Evolutionary conservation across 2,797 vertebrate species (phyloP).

Genomic region (Helostoma temminkii): DNA sequence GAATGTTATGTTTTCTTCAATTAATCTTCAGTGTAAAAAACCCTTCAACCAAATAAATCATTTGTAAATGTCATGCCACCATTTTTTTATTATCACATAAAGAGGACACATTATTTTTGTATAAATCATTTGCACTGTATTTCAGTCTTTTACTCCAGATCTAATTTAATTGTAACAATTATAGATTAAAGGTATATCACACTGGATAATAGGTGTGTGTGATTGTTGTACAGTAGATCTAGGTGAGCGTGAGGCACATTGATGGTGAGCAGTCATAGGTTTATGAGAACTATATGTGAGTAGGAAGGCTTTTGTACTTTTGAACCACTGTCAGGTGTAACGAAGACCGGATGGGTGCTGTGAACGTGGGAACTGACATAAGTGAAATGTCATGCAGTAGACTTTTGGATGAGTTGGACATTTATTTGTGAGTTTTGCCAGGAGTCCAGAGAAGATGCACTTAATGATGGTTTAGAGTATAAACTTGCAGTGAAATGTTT

Average conservation of each 20-base stretch:
- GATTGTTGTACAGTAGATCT: background rate
- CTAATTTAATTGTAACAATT: background rate
- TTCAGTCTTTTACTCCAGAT: background rate
- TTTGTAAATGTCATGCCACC: background rate
- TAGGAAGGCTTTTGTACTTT: background rate
- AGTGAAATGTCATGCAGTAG: slow-evolving; percentile 14
- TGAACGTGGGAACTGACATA: slow-evolving; percentile 10
- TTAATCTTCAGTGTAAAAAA: background rate
- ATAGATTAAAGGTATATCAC: background rate
- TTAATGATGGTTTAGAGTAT: slow-evolving; percentile 31
- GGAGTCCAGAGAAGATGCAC: slow-evolving; percentile 18
- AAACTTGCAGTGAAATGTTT: slow-evolving; percentile 28
- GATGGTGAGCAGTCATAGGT: too few relatives aligned
- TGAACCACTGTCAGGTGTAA: background rate
- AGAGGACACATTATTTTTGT: background rate
- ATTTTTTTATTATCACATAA: background rate
- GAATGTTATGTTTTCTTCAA: too few relatives aligned
- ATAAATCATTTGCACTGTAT: background rate
- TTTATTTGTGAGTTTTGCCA: slow-evolving; percentile 27
- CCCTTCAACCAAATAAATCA: background rate
- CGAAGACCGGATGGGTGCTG: background rate
- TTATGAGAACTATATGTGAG: background rate
- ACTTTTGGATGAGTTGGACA: slow-evolving; percentile 37
- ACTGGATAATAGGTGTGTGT: background rate
- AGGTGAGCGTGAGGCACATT: background rate